Conservation (phyloP, 2,888 invertebrate species). For the Eristalis tenax region DNA sequence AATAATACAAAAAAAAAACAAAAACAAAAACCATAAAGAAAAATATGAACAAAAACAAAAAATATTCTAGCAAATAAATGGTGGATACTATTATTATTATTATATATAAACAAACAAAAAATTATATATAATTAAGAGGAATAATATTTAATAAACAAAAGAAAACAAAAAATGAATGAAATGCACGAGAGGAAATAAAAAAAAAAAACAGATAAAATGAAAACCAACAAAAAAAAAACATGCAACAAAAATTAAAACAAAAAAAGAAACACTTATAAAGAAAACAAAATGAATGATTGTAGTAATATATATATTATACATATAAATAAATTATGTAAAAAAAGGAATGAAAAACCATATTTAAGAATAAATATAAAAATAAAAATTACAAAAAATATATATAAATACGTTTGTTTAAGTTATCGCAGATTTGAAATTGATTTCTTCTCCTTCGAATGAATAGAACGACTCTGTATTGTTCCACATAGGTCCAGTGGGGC, state of each 20-base stretch:
- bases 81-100: conserved; percentile 70
- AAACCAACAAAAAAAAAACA: conserved; percentile 15
- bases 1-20: conserved; percentile 8
- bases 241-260: conserved; percentile 30
- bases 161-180: conserved; percentile 21
- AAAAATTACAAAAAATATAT: conserved; percentile 72
- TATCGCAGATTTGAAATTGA: no score
- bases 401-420: conserved; percentile 41
- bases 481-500: no score
- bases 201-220: conserved; percentile 15
- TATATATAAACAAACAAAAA: conserved; percentile 54
- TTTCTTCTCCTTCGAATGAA: neutral
- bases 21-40: conserved; percentile 38
- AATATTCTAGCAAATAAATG: conserved; percentile 72
- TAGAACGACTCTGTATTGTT: no score
- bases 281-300: conserved; percentile 70
- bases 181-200: conserved; percentile 53
- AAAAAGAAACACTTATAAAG: conserved; percentile 51
- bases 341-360: conserved; percentile 73
- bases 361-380: conserved; percentile 73
- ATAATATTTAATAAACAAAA: conserved; percentile 63
- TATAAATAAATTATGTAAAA: conserved; percentile 74
- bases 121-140: conserved; percentile 60
- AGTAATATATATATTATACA: conserved; percentile 73
- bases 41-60: conserved; percentile 24